phyloP scores from a whole-genome alignment of 1,140 invertebrate species.

The Bombus superbus region DNA sequence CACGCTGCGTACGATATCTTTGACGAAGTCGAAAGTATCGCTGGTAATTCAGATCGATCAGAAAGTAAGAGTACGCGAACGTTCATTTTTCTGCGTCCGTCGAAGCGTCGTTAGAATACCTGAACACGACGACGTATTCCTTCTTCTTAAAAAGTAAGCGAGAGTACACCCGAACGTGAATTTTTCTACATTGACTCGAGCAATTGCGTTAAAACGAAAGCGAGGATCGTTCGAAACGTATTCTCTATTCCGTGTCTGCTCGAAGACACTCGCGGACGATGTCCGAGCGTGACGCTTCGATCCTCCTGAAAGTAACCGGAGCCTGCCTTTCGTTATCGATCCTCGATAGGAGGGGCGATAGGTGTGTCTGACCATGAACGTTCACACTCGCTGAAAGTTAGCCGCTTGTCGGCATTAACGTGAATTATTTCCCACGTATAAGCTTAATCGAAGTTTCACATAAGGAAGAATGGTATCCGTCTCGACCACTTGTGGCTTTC shows the following conservation, averaged over 20 bases:
- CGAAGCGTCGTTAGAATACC: background rate
- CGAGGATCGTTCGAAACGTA: no score
- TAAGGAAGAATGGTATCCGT: background rate
- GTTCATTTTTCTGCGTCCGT: background rate
- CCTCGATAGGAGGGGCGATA: background rate
- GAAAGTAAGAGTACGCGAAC: background rate
- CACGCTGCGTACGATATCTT: background rate
- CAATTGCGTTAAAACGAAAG: background rate
- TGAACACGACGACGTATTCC: no score
- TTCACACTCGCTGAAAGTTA: background rate
- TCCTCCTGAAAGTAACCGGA: background rate
- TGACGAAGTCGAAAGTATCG: background rate
- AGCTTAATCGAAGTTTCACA: constrained; percentile 8
- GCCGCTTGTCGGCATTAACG: background rate
- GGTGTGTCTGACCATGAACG: background rate
- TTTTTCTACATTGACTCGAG: no score
- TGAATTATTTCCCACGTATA: background rate
- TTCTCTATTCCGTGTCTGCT: no score
- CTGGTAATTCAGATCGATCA: background rate
- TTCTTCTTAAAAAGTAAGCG: no score
- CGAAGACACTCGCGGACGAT: background rate
- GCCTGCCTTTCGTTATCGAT: background rate
- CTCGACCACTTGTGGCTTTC: background rate
- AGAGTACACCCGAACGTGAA: no score
- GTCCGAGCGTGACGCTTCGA: background rate